phyloP scores from a whole-genome alignment of 2,888 invertebrate species.

The Brachycybe producta region DNA sequence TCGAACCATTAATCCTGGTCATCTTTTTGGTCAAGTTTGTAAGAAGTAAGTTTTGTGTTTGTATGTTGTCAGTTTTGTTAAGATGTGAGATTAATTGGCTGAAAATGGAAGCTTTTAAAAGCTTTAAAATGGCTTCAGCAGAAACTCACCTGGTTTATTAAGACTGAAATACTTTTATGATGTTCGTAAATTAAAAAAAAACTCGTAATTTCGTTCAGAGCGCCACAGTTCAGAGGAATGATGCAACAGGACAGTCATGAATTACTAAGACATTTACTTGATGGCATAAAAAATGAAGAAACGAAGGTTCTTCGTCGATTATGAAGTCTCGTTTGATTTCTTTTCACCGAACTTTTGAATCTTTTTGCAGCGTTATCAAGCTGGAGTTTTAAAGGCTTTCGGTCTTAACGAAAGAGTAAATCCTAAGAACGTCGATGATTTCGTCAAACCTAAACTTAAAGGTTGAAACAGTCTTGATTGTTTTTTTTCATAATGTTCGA shows the following conservation, averaged over 20 bases:
- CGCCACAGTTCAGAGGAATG: constrained; percentile 79
- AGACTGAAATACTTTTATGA: background rate
- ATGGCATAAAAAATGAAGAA: constrained; percentile 65
- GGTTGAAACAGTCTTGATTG: constrained; percentile 27
- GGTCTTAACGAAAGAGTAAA: constrained; percentile 59
- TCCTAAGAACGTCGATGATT: constrained; percentile 60
- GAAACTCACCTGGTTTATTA: too few species aligned
- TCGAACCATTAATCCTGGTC: constrained; percentile 31
- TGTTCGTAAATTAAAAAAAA: background rate
- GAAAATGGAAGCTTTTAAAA: too few species aligned
- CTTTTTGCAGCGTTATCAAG: constrained; percentile 55
- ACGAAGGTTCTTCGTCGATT: constrained; percentile 30
- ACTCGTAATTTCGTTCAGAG: constrained; percentile 27
- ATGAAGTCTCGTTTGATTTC: background rate
- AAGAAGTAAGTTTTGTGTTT: constrained; percentile 29
- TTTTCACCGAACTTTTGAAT: constrained; percentile 13
- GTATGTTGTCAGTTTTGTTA: too few species aligned
- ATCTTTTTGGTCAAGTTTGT: constrained; percentile 34
- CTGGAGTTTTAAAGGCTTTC: constrained; percentile 61
- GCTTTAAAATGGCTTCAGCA: too few species aligned
- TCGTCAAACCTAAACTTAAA: constrained; percentile 61
- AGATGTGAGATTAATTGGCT: too few species aligned
- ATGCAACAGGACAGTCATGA: constrained; percentile 97
- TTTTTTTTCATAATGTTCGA: background rate
- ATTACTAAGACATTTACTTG: constrained; percentile 73